phyloP scores from a whole-genome alignment of 2,888 invertebrate species.

The Bruchidius siliquastri region DNA sequence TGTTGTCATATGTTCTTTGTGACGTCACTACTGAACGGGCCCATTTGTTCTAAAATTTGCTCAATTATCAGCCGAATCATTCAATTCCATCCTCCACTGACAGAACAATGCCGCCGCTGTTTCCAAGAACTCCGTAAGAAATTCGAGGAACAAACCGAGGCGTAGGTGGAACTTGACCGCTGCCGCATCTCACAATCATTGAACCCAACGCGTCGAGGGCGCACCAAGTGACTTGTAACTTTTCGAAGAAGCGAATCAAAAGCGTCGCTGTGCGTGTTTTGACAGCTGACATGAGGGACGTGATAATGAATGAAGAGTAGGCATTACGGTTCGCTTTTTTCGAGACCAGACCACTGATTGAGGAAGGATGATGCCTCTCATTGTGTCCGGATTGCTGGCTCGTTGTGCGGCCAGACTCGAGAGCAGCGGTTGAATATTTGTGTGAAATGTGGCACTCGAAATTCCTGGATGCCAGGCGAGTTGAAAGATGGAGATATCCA shows the following conservation, averaged over 20 bases:
- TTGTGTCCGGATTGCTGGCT: conserved; percentile 1
- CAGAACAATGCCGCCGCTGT: too few relatives aligned
- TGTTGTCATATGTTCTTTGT: too few relatives aligned
- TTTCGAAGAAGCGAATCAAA: not conserved
- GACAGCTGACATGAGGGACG: conserved; percentile 33
- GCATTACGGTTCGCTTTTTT: conserved; percentile 29
- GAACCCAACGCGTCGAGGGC: not conserved
- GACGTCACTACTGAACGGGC: too few relatives aligned
- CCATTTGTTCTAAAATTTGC: too few relatives aligned
- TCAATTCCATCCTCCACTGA: too few relatives aligned
- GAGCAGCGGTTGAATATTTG: not conserved
- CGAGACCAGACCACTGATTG: conserved; percentile 12
- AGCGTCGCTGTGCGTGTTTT: not conserved
- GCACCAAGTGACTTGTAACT: not conserved
- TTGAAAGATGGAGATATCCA: too few relatives aligned
- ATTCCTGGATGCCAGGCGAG: not conserved
- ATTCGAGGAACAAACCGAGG: too few relatives aligned
- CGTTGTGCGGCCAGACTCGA: not conserved
- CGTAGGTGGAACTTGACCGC: too few relatives aligned
- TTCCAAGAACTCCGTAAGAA: too few relatives aligned
- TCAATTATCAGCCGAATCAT: too few relatives aligned
- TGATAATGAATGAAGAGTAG: conserved; percentile 35
- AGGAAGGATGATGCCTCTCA: conserved; percentile 3
- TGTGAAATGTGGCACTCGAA: not conserved
- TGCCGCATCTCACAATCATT: too few relatives aligned